Evolutionary conservation across 2,113 vertebrate species (phyloP), one percentile per base, ranked within the genome.

Genomic region (Carassius gibelio): DNA sequence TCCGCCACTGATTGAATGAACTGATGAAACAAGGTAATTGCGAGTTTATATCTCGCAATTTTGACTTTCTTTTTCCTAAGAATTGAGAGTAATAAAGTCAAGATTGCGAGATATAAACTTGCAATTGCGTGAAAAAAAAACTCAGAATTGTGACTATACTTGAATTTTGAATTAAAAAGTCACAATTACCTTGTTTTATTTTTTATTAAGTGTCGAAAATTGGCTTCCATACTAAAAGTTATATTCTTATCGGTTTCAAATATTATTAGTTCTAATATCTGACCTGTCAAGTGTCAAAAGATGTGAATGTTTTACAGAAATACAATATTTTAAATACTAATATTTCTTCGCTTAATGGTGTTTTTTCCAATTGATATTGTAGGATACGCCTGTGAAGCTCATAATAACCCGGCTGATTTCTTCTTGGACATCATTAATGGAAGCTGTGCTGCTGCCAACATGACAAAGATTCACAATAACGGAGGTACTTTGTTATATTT

Each of bases 391-490:
- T 98, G 97, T 23, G 97, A 99, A 89, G 90, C 95, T 0, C 97
- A 96, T 91, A 98, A 99, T 93, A 99, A 99, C 88, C 98, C 98
- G 8, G 96, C 98, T 0, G 98, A 99, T 88, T 99, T 99, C 81
- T 98, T 99, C 83, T 91, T 99, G 88, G 98, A 99, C 7, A 48
- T 99, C 83, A 96, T 99, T 71, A 98, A 98, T 8, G 97, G 97
- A 89, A 95, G 98, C 84, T 96, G 94, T 5, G 94, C 93, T 0
- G 92, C 93, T 0, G 93, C 94, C 55, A 57, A 91, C 3, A 68
- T 93, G 86, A 94, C 77, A 76, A 96, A 93, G 91, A 84, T 78
- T 0, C 82, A 89, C 0, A 83, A 84, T 55, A 77, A 38, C 2
- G 78, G 88, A 93, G 96, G 97, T 99, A 88, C 38, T 21, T n/a